phyloP scores from a whole-genome alignment of 2,797 vertebrate species.

The Pygocentrus nattereri region DNA sequence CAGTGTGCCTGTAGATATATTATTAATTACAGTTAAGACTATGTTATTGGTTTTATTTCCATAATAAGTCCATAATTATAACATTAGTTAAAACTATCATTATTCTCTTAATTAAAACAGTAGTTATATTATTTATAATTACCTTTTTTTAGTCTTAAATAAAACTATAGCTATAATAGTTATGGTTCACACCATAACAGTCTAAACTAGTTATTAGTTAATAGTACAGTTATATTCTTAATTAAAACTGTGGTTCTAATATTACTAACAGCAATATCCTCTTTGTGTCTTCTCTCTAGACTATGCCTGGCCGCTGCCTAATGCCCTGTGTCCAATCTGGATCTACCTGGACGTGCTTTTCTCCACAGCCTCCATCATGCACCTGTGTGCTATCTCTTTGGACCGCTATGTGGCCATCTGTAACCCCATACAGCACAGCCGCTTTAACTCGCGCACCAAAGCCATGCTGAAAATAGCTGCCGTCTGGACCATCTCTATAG shows the following conservation, averaged over 20 bases:
- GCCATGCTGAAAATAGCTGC: conserved; percentile 99
- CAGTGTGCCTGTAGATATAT: too few relatives aligned
- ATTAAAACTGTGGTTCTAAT: neutral
- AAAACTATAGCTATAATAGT: too few relatives aligned
- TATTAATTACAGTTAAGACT: too few relatives aligned
- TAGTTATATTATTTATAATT: too few relatives aligned
- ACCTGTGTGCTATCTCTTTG: conserved; percentile 98
- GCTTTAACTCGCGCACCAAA: conserved; percentile 99
- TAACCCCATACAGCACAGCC: conserved; percentile 98
- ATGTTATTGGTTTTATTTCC: too few relatives aligned
- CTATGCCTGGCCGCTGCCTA: conserved; percentile 95
- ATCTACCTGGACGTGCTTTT: conserved; percentile 98
- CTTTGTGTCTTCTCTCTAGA: conserved; percentile 73
- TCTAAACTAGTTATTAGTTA: too few relatives aligned
- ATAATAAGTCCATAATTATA: too few relatives aligned
- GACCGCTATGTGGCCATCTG: conserved; percentile 98
- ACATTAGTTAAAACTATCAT: too few relatives aligned
- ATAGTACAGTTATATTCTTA: too few relatives aligned
- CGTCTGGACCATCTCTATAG: conserved; percentile 98
- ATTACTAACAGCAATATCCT: neutral
- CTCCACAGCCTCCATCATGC: conserved; percentile 99
- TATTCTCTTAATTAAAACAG: too few relatives aligned
- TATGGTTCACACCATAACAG: too few relatives aligned
- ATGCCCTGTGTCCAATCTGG: conserved; percentile 95
- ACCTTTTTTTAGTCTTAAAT: too few relatives aligned